Conservation (phyloP, 2,797 vertebrate species). For the Hoplostethus atlanticus region DNA sequence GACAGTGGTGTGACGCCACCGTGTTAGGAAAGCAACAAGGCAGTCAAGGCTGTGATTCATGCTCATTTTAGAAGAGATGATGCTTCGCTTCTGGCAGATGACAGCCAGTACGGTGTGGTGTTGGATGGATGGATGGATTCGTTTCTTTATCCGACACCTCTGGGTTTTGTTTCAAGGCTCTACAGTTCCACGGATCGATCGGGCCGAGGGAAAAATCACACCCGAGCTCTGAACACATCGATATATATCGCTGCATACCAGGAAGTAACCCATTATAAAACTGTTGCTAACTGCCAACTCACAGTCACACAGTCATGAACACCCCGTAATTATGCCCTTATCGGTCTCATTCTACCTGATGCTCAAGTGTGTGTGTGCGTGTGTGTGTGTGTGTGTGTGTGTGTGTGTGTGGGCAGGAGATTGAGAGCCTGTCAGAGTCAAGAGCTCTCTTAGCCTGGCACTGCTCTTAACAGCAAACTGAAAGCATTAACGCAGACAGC, state of each 20-base stretch:
- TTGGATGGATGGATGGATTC: background rate
- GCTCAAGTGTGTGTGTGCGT: constrained; percentile 21
- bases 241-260: constrained; percentile 18
- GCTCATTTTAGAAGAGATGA: no score
- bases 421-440: constrained; percentile 73
- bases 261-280: constrained; percentile 37
- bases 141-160: constrained; percentile 7
- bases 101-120: no score
- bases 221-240: constrained; percentile 11
- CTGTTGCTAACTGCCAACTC: constrained; percentile 39
- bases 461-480: constrained; percentile 71
- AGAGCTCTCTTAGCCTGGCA: constrained; percentile 20
- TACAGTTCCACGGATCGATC: no score
- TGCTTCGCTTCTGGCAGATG: no score
- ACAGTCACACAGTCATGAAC: constrained; percentile 53
- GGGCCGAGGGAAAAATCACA: constrained; percentile 11
- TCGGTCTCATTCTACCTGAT: constrained; percentile 50
- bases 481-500: constrained; percentile 28
- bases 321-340: constrained; percentile 74
- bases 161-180: background rate
- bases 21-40: no score
- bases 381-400: constrained; percentile 5
- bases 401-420: constrained; percentile 54
- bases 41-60: no score
- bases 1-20: no score